Evolutionary conservation across 1,140 invertebrate species (phyloP).

Genomic region (Eufriesea mexicana): DNA sequence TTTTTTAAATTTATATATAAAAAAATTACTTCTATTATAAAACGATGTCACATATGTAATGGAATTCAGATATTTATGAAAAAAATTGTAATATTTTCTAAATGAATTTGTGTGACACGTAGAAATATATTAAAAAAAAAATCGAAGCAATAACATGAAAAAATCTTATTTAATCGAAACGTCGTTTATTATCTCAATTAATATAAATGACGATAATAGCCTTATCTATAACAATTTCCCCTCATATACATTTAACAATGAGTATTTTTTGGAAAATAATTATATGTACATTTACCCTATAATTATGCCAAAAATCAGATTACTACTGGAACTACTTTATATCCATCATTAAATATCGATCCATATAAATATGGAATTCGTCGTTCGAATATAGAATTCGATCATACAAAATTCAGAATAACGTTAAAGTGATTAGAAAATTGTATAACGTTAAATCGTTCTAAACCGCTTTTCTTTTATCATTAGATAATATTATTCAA

Average conservation of each 20-base stretch:
- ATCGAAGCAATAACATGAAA: conserved; percentile 21
- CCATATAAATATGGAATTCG: conserved; percentile 46
- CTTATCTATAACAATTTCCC: conserved; percentile 63
- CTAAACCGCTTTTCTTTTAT: conserved; percentile 7
- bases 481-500: conserved; percentile 36
- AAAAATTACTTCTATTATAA: not conserved
- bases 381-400: conserved; percentile 52
- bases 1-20: not conserved
- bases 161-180: conserved; percentile 60
- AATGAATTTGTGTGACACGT: not conserved
- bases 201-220: conserved; percentile 67
- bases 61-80: not conserved
- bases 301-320: conserved; percentile 58
- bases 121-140: not conserved
- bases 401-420: conserved; percentile 44
- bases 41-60: not conserved
- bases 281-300: conserved; percentile 61
- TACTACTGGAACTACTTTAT: conserved; percentile 43
- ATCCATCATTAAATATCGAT: conserved; percentile 45
- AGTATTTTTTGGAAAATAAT: conserved; percentile 62
- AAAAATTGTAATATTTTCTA: not conserved
- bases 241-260: conserved; percentile 65
- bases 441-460: conserved; percentile 37
- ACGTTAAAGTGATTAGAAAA: conserved; percentile 44
- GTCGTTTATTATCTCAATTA: conserved; percentile 68